Evolutionary conservation across 2,797 vertebrate genomes (phyloP), one percentile per base, ranked within the genome.

Genomic region (Ispidina picta): DNA sequence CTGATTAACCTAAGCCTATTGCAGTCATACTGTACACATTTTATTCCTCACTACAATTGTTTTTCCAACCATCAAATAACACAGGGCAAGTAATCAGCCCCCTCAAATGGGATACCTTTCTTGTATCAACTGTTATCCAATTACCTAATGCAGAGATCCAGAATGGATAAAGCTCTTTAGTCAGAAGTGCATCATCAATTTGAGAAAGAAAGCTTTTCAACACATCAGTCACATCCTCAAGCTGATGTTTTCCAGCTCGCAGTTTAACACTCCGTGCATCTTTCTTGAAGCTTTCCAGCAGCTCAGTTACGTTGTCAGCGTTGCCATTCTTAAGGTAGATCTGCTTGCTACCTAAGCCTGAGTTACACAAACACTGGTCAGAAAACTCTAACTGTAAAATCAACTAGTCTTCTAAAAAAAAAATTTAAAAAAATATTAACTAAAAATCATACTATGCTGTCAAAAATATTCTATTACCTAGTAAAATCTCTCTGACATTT

Each of bases 111-210:
- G 6, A 72, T 43, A 59, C 4, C 2, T 78, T 65, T 75, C 21
- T 44, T 41, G 7, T 19, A 88, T 2, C 29, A 9, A 80, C 12
- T 51, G 9, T 13, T 63, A 70, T 6, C 25, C 3, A 44, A 51
- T 96, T 97, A 99, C 99, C 99, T 97, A 99, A 97, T 21, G 98
- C 98, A 29, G 99, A 98, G 92, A 99, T 98, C 99, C 99, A 99
- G 91, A 99, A 99, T 0, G 99, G 99, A 91, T 99, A 99, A 51
- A 99, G 98, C 96, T 99, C 98, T 96, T 99, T 99, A 77, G 98
- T 98, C 73, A 99, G 98, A 64, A 99, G 97, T 0, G 99, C 99
- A n/a, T 99, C 98, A 55, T 99, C 98, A 23, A 98, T 97, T 73
- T 98, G 97, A 66, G 96, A 98, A 76, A 99, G 96, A 92, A 99